Evolutionary conservation across 2,888 invertebrate species (phyloP).

Genomic region (Ichneumoninae sp.): DNA sequence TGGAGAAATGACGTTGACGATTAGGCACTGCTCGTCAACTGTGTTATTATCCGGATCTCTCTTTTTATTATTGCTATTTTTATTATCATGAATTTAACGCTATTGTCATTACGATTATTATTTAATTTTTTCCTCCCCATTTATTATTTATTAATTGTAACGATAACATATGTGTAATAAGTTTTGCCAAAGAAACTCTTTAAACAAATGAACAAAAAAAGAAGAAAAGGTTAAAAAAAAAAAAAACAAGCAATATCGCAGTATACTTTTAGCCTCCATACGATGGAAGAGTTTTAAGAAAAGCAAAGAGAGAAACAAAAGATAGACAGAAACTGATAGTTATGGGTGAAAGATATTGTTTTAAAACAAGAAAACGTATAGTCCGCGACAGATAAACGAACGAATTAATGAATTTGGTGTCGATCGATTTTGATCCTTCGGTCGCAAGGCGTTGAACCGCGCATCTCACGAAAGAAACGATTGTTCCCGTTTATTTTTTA

Average conservation of each 20-base stretch:
- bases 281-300: constrained; percentile 68
- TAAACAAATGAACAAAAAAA: constrained; percentile 57
- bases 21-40: constrained; percentile 61
- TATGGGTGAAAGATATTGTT: constrained; percentile 24
- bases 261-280: constrained; percentile 71
- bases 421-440: constrained; percentile 21
- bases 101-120: constrained; percentile 75
- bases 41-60: constrained; percentile 63
- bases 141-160: constrained; percentile 83
- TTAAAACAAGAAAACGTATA: constrained; percentile 39
- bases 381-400: constrained; percentile 59
- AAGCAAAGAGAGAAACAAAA: constrained; percentile 37
- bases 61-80: constrained; percentile 74
- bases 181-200: constrained; percentile 83
- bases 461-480: constrained; percentile 57
- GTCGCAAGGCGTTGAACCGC: constrained; percentile 23
- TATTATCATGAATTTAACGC: constrained; percentile 65
- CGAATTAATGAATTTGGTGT: constrained; percentile 41
- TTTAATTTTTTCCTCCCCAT: constrained; percentile 75
- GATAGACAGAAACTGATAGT: constrained; percentile 12
- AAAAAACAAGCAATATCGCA: constrained; percentile 66
- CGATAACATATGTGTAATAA: constrained; percentile 84
- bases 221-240: constrained; percentile 42
- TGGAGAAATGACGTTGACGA: constrained; percentile 54
- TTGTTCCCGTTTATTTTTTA: constrained; percentile 63